Evolutionary conservation across 1,140 invertebrate genomes (phyloP).

Genomic region (Diorhabda carinulata): DNA sequence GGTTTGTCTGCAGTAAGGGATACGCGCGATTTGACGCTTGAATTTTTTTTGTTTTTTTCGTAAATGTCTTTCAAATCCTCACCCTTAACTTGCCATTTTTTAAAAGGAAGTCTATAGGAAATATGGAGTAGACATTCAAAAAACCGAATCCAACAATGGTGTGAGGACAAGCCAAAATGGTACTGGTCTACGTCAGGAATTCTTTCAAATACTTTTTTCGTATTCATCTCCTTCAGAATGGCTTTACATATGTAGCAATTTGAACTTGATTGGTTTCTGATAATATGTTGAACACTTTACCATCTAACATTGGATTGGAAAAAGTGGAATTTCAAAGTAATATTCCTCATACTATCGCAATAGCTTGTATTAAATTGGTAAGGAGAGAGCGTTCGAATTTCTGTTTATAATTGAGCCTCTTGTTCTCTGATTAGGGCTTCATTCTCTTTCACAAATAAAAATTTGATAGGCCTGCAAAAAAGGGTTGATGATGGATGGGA

Average conservation of each 20-base stretch:
- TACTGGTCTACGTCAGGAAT: slow-evolving; percentile 10
- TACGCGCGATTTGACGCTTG: slow-evolving; percentile 27
- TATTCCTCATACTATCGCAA: no score
- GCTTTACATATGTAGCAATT: slow-evolving; percentile 34
- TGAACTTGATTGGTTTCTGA: slow-evolving; percentile 31
- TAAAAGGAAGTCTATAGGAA: slow-evolving; percentile 16
- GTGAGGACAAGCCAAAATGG: slow-evolving; percentile 10
- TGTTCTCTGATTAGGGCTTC: no score
- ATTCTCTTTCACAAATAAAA: no score
- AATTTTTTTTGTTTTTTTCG: slow-evolving; percentile 11
- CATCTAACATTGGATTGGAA: slow-evolving; percentile 51
- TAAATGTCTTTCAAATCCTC: slow-evolving; percentile 6
- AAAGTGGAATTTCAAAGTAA: slow-evolving; percentile 10
- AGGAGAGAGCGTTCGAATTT: no score
- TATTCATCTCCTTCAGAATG: slow-evolving; percentile 32
- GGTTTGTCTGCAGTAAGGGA: slow-evolving; percentile 39
- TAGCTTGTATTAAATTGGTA: no score
- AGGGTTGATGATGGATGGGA: no score
- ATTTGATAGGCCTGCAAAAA: no score
- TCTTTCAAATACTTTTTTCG: slow-evolving; percentile 6
- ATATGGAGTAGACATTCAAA: slow-evolving; percentile 18
- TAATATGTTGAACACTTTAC: slow-evolving; percentile 46
- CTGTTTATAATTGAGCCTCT: no score
- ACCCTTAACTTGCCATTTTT: not conserved
- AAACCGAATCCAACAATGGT: slow-evolving; percentile 15